These are phyloP conservation scores for Triops longicaudatus DNA, from an alignment of 1,140 invertebrate genomes.

Conservation along the genomic window DNA sequence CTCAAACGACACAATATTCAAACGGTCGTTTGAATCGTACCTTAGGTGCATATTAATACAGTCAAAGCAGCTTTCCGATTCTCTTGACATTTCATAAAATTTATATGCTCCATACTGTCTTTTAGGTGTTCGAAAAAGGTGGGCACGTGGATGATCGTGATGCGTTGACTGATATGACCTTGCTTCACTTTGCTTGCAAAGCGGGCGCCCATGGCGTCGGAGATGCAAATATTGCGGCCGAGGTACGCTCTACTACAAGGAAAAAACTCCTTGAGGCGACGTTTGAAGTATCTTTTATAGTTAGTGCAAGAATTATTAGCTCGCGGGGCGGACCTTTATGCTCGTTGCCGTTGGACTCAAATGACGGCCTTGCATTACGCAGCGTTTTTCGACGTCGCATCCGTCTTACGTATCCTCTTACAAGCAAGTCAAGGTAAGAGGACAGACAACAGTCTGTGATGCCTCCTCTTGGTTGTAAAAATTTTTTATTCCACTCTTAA, in stretches of 20 bases:
- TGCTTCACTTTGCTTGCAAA: slow-evolving; percentile 49
- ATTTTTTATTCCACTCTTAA: not conserved
- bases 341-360: slow-evolving; percentile 49
- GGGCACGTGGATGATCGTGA: slow-evolving; percentile 47
- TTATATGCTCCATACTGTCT: slow-evolving; percentile 27
- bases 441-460: not conserved
- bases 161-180: slow-evolving; percentile 50
- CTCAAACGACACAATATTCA: too few species aligned
- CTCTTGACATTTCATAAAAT: not conserved
- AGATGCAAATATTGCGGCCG: slow-evolving; percentile 39
- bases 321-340: slow-evolving; percentile 43
- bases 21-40: not conserved
- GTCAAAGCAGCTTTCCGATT: not conserved
- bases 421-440: slow-evolving; percentile 23
- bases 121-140: slow-evolving; percentile 43
- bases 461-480: too few species aligned
- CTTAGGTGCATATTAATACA: not conserved
- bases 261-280: not conserved
- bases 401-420: slow-evolving; percentile 37
- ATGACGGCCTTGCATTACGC: slow-evolving; percentile 51
- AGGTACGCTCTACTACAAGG: slow-evolving; percentile 24
- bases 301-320: slow-evolving; percentile 39
- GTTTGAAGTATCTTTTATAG: slow-evolving; percentile 25
- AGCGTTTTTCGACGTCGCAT: slow-evolving; percentile 48
- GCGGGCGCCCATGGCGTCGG: slow-evolving; percentile 47